A percentile compares a stretch with the other conserved stretches of the same genome.
Conservation (phyloP, 1,140 invertebrate species). For the Pogonus chalceus region DNA sequence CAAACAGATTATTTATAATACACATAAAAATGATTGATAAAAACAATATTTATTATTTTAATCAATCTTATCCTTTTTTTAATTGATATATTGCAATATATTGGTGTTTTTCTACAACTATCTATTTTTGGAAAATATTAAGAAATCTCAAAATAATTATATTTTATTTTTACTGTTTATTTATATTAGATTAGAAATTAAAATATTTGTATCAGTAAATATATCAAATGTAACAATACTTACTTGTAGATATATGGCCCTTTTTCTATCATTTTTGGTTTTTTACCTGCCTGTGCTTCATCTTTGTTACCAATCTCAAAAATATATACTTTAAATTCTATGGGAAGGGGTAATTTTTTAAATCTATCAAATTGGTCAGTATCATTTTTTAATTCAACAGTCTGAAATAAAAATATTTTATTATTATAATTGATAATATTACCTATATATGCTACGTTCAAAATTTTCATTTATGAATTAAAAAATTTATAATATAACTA, state of each 20-base stretch:
- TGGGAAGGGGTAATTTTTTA: conserved; percentile 35
- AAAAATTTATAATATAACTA: neutral
- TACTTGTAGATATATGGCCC: conserved; percentile 41
- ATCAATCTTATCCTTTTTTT: neutral
- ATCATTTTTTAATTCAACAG: conserved; percentile 18
- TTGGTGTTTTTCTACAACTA: neutral
- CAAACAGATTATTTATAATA: too few relatives aligned
- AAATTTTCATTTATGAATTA: neutral
- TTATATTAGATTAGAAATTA: neutral
- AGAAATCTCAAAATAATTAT: neutral
- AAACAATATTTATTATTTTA: too few relatives aligned
- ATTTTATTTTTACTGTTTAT: neutral
- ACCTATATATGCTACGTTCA: too few relatives aligned
- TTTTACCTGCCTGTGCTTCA: conserved; percentile 31
- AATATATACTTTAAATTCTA: conserved; percentile 39
- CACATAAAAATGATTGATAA: too few relatives aligned
- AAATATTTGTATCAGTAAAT: neutral
- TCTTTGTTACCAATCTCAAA: conserved; percentile 38
- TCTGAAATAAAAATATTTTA: conserved; percentile 15
- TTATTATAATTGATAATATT: neutral
- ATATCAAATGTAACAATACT: neutral
- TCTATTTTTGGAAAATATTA: neutral
- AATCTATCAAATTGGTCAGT: conserved; percentile 33
- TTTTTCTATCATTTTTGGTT: conserved; percentile 29
- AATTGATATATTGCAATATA: neutral